phyloP scores from a whole-genome alignment of 2,113 vertebrate species.

The Prinia subflava region DNA sequence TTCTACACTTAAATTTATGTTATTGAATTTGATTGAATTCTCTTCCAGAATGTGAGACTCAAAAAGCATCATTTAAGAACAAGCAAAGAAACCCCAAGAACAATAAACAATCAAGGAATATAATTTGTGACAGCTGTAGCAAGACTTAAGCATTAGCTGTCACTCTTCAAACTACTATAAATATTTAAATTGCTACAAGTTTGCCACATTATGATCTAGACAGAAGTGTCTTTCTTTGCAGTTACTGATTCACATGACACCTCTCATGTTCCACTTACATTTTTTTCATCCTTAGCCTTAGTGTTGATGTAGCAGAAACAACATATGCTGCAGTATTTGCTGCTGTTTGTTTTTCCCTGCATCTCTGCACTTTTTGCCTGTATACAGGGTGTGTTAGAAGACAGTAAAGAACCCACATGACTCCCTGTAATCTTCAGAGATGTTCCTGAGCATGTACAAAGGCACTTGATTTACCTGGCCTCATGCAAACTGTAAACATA shows the following conservation, averaged over 20 bases:
- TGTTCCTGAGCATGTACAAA: background rate
- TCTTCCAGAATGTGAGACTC: background rate
- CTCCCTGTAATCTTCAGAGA: background rate
- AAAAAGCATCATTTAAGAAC: background rate
- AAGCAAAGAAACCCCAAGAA: background rate
- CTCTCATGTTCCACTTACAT: background rate
- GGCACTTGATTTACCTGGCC: background rate
- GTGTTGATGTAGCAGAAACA: background rate
- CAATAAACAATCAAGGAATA: background rate
- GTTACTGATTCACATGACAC: background rate
- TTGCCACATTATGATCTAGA: background rate
- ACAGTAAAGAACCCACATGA: background rate
- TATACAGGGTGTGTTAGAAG: background rate
- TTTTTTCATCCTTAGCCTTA: background rate
- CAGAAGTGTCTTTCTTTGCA: background rate
- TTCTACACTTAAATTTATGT: background rate
- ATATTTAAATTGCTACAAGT: background rate
- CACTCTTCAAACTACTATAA: background rate
- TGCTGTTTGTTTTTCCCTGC: background rate
- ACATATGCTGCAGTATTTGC: background rate
- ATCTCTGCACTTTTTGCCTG: background rate
- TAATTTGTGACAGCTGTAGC: background rate
- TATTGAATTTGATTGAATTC: conserved; percentile 10
- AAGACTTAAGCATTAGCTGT: background rate
- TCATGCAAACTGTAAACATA: background rate